Evolutionary conservation across 1,140 invertebrate genomes (phyloP).

Genomic region (Drosophila kepulauana): DNA sequence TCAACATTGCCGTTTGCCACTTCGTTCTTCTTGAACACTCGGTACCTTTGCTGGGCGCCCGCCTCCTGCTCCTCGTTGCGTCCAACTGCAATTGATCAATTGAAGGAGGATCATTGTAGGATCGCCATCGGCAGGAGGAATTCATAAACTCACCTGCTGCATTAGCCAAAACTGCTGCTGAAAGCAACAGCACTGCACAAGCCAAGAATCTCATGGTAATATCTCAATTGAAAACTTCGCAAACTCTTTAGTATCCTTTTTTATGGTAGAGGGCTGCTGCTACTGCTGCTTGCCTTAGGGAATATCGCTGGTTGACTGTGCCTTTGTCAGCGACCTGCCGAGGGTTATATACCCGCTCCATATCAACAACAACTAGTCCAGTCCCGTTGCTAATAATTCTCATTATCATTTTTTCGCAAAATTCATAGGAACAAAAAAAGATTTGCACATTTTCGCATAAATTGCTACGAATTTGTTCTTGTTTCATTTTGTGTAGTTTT

Average conservation of each 20-base stretch:
- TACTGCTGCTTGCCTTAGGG: constrained; percentile 31
- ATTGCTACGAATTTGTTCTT: constrained; percentile 33
- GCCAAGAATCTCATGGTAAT: constrained; percentile 58
- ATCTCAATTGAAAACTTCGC: not conserved
- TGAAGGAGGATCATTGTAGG: too few species aligned
- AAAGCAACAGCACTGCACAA: constrained; percentile 50
- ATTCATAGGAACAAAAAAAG: constrained; percentile 6
- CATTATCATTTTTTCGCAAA: constrained; percentile 69
- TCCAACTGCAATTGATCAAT: constrained; percentile 14
- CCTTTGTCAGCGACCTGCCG: constrained; percentile 43
- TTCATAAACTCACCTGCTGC: constrained; percentile 57
- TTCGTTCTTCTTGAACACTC: constrained; percentile 30
- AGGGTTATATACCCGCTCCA: constrained; percentile 69
- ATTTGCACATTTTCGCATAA: constrained; percentile 76
- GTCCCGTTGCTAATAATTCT: constrained; percentile 48
- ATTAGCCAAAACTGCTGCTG: constrained; percentile 42
- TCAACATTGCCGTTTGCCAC: constrained; percentile 16
- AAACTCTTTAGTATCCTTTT: not conserved
- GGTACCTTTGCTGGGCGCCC: constrained; percentile 6
- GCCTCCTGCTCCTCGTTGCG: constrained; percentile 20
- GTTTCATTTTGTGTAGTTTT: constrained; percentile 12
- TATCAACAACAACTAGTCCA: constrained; percentile 42
- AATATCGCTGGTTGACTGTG: constrained; percentile 71
- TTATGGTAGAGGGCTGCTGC: constrained; percentile 2
- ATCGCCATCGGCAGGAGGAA: not conserved